Conservation (phyloP, 2,888 invertebrate species). For the Rhagium mordax region DNA sequence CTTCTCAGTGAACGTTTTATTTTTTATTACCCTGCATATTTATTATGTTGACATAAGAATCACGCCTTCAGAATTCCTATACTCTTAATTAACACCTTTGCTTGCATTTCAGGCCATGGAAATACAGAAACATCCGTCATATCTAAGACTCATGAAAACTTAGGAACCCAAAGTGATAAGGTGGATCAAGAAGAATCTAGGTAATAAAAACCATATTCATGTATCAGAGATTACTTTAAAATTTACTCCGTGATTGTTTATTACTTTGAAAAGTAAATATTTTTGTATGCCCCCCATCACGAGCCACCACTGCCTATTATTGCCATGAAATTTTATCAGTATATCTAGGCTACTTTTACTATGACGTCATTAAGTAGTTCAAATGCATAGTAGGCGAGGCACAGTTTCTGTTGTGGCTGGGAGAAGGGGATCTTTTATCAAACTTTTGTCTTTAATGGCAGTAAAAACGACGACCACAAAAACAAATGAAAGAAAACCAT, state of each 20-base stretch:
- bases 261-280: too few species aligned
- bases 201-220: constrained; percentile 4
- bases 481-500: background rate
- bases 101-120: constrained; percentile 18
- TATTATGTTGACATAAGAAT: background rate
- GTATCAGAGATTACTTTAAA: background rate
- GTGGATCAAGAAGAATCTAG: constrained; percentile 30
- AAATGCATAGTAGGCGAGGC: too few species aligned
- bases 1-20: background rate
- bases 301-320: too few species aligned
- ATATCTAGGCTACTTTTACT: too few species aligned
- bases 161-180: constrained; percentile 16
- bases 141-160: background rate
- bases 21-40: background rate
- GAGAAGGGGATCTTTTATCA: too few species aligned
- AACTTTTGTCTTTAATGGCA: too few species aligned
- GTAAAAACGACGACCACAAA: background rate
- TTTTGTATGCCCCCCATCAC: too few species aligned
- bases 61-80: background rate
- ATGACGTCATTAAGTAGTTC: too few species aligned
- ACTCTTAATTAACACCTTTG: background rate
- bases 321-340: background rate
- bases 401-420: too few species aligned
- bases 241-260: background rate
- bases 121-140: constrained; percentile 4